Evolutionary conservation across 1,140 invertebrate species (phyloP).

Genomic region (Caenorhabditis briggsae): DNA sequence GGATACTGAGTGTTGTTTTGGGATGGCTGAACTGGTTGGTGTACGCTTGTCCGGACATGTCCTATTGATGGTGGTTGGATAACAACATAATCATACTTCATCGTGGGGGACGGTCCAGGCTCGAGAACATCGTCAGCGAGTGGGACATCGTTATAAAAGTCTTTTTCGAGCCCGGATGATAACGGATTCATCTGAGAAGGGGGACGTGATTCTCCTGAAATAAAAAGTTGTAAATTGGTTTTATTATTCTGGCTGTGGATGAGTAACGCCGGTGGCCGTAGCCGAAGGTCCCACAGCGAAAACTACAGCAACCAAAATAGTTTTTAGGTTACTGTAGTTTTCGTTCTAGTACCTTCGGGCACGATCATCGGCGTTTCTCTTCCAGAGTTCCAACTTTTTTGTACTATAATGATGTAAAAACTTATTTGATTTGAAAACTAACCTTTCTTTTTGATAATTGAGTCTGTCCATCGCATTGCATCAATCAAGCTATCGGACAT

Average conservation of each 20-base stretch:
- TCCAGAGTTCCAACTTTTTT: too few relatives aligned
- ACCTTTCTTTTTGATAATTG: slow-evolving; percentile 20
- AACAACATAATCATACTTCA: slow-evolving; percentile 19
- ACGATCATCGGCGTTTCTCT: too few relatives aligned
- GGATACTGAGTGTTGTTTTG: neutral
- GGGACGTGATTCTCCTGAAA: slow-evolving; percentile 1
- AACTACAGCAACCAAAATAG: too few relatives aligned
- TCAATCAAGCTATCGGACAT: slow-evolving; percentile 1
- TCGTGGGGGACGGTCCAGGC: neutral
- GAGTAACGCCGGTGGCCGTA: neutral
- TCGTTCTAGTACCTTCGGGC: too few relatives aligned
- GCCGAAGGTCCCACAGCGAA: too few relatives aligned
- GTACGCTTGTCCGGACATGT: neutral
- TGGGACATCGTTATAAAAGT: slow-evolving; percentile 21
- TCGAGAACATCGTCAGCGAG: slow-evolving; percentile 1
- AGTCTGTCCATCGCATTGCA: slow-evolving; percentile 30
- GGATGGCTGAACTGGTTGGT: neutral
- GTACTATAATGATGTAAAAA: too few relatives aligned
- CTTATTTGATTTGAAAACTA: neutral
- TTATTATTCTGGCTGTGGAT: too few relatives aligned
- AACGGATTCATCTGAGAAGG: neutral
- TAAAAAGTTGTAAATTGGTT: neutral
- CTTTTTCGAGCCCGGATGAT: slow-evolving; percentile 7
- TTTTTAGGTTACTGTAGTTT: too few relatives aligned
- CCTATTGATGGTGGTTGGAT: neutral